phyloP scores from a whole-genome alignment of 2,888 invertebrate species.

The Chelonus formosanus region DNA sequence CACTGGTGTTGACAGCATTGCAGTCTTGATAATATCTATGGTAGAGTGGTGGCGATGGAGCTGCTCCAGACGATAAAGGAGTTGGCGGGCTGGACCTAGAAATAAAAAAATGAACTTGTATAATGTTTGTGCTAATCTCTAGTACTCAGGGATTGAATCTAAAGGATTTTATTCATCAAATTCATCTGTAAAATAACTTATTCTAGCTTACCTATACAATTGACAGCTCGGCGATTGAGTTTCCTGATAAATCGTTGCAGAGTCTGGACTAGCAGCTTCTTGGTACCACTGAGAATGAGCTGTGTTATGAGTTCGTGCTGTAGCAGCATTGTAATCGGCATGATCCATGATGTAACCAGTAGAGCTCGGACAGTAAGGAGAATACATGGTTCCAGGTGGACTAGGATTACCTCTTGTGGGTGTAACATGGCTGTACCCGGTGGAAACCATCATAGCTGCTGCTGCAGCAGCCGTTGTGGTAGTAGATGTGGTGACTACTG shows the following conservation, averaged over 20 bases:
- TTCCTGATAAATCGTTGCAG: constrained; percentile 61
- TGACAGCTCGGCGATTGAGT: constrained; percentile 62
- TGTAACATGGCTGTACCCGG: constrained; percentile 57
- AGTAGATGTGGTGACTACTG: constrained; percentile 41
- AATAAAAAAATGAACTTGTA: background rate
- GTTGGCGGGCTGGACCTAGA: constrained; percentile 62
- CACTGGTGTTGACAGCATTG: constrained; percentile 61
- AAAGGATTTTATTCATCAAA: too few relatives aligned
- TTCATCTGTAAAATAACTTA: background rate
- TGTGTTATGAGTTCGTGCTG: constrained; percentile 53
- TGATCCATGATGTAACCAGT: constrained; percentile 62
- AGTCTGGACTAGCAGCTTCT: constrained; percentile 61
- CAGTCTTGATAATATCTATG: constrained; percentile 64
- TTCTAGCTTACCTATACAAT: constrained; percentile 55
- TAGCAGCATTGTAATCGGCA: constrained; percentile 56
- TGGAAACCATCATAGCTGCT: constrained; percentile 61
- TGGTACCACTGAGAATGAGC: constrained; percentile 63
- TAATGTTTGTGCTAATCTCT: too few relatives aligned
- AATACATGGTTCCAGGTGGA: constrained; percentile 58
- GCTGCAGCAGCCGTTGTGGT: constrained; percentile 57
- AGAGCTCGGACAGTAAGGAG: constrained; percentile 54
- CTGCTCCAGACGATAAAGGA: constrained; percentile 58
- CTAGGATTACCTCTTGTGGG: constrained; percentile 55
- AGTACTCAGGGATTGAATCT: too few relatives aligned
- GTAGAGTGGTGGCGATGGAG: constrained; percentile 59